These are phyloP conservation scores for Cottus gobio DNA, from an alignment of 2,113 vertebrate species.

Conservation along the genomic window DNA sequence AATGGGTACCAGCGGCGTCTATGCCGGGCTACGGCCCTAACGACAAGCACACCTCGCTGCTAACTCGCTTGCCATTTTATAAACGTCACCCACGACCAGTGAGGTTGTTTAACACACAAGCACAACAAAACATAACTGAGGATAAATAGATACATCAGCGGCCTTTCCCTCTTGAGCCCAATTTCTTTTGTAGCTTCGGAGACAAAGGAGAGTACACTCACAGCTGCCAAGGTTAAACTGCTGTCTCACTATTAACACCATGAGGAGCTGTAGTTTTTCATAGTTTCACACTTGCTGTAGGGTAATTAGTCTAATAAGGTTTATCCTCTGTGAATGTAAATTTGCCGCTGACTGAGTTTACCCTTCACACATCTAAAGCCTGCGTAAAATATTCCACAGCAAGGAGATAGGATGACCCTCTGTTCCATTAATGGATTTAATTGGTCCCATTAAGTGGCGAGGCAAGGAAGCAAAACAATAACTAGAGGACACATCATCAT, in stretches of 20 bases:
- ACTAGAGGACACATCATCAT: conserved; percentile 68
- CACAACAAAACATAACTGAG: conserved; percentile 53
- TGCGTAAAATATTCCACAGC: conserved; percentile 40
- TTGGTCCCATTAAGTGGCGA: conserved; percentile 74
- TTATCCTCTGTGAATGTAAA: conserved; percentile 69
- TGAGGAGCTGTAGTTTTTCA: conserved; percentile 24
- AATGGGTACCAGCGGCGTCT: conserved; percentile 57
- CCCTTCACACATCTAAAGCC: conserved; percentile 68
- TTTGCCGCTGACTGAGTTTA: conserved; percentile 73
- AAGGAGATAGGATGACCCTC: conserved; percentile 67
- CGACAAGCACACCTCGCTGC: conserved; percentile 45
- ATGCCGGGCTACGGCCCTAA: conserved; percentile 35
- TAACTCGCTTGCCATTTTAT: conserved; percentile 55
- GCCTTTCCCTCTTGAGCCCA: conserved; percentile 48
- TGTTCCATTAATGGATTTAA: conserved; percentile 76
- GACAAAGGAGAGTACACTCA: conserved; percentile 27
- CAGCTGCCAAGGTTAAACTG: conserved; percentile 61
- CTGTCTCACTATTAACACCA: conserved; percentile 18
- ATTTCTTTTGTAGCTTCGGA: conserved; percentile 36
- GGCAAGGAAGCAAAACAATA: conserved; percentile 79
- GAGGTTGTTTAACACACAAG: conserved; percentile 24
- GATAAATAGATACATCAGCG: conserved; percentile 57
- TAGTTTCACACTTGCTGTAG: conserved; percentile 37
- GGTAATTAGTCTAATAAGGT: conserved; percentile 69
- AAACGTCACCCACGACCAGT: conserved; percentile 46